phyloP scores from a whole-genome alignment of 2,113 vertebrate species.

The Lipophrys pholis region DNA sequence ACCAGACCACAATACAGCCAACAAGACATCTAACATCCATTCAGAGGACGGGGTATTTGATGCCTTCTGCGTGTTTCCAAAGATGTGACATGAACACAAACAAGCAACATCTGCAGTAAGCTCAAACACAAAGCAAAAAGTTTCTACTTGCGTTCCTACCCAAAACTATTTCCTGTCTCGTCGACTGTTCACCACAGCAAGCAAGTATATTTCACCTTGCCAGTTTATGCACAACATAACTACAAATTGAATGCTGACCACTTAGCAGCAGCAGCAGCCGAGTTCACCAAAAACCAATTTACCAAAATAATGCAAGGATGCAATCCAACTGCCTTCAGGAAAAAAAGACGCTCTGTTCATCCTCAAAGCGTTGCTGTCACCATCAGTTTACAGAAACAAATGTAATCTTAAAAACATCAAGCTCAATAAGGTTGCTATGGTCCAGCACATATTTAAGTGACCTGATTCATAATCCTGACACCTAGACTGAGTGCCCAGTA shows the following conservation, averaged over 20 bases:
- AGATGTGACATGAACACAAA: too few relatives aligned
- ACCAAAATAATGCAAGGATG: too few relatives aligned
- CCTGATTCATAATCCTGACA: conserved; percentile 38
- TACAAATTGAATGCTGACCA: conserved; percentile 21
- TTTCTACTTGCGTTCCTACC: not conserved
- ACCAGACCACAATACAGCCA: too few relatives aligned
- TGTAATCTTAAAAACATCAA: conserved; percentile 5
- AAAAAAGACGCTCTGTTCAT: conserved; percentile 19
- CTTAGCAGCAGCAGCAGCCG: conserved; percentile 46
- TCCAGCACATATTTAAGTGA: conserved; percentile 3
- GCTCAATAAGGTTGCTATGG: not conserved
- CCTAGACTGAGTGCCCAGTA: conserved; percentile 32
- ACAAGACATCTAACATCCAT: too few relatives aligned
- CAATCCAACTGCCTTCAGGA: conserved; percentile 1
- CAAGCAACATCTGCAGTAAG: too few relatives aligned
- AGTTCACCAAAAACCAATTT: too few relatives aligned
- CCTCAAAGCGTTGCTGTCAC: conserved; percentile 15
- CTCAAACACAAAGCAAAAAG: too few relatives aligned
- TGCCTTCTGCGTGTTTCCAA: too few relatives aligned
- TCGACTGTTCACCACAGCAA: conserved; percentile 40
- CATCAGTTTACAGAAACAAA: conserved; percentile 14
- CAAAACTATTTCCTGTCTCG: conserved; percentile 42
- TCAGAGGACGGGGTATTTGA: too few relatives aligned
- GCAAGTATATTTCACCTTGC: conserved; percentile 23
- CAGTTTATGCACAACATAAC: conserved; percentile 33